phyloP scores from a whole-genome alignment of 2,797 vertebrate genomes.

The Ptychobarbus kaznakovi region DNA sequence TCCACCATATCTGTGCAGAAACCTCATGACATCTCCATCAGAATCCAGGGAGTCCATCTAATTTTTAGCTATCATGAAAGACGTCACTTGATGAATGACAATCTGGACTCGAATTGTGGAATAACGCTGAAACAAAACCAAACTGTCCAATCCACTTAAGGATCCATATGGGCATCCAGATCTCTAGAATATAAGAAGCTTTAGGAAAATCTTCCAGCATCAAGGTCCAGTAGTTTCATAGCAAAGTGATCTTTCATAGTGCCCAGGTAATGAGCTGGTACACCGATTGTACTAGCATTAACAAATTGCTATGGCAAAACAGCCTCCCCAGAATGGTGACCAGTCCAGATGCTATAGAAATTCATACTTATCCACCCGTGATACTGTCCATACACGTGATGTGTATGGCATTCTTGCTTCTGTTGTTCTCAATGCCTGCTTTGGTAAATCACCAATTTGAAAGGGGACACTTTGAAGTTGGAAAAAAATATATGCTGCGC shows the following conservation, averaged over 20 bases:
- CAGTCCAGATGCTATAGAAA: background rate
- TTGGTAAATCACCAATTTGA: background rate
- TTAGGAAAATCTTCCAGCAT: conserved; percentile 9
- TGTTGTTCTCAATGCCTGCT: background rate
- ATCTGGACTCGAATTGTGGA: background rate
- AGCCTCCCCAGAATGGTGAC: background rate
- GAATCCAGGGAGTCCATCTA: background rate
- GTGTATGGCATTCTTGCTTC: background rate
- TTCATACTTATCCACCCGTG: conserved; percentile 6
- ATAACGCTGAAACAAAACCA: background rate
- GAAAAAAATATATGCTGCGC: background rate
- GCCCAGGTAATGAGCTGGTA: background rate
- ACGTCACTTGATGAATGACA: background rate
- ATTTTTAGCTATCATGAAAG: background rate
- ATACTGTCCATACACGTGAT: background rate
- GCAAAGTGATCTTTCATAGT: background rate
- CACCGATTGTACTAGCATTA: background rate
- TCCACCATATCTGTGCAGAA: background rate
- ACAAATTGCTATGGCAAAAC: background rate
- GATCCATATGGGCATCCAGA: conserved; percentile 3
- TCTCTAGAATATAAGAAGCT: background rate
- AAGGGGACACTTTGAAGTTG: background rate
- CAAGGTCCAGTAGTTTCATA: background rate
- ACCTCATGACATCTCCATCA: background rate
- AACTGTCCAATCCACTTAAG: background rate